phyloP scores from a whole-genome alignment of 2,888 invertebrate genomes.

The Caenorhabditis sulstoni region DNA sequence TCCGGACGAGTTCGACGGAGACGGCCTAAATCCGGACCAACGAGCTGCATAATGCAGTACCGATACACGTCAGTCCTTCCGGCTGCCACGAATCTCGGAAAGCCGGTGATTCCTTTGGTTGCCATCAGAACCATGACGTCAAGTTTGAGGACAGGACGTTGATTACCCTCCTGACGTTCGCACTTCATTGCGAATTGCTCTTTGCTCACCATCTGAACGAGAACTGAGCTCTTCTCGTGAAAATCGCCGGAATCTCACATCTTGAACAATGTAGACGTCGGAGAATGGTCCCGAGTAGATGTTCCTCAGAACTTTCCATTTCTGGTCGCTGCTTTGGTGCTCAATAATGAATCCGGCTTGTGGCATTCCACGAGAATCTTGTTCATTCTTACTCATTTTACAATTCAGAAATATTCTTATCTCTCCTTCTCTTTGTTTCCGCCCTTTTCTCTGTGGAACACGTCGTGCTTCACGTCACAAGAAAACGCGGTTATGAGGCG shows the following conservation, averaged over 20 bases:
- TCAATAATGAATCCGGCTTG: constrained; percentile 60
- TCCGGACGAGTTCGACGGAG: constrained; percentile 70
- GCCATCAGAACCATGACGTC: constrained; percentile 74
- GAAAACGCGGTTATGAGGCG: too few relatives aligned
- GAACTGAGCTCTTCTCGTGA: too few relatives aligned
- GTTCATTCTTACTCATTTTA: constrained; percentile 28
- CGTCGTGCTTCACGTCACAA: too few relatives aligned
- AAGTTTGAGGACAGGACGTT: constrained; percentile 72
- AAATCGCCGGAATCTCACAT: constrained; percentile 19
- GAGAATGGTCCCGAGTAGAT: constrained; percentile 75
- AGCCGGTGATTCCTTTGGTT: constrained; percentile 66
- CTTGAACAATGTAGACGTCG: constrained; percentile 72
- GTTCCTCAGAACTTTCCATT: constrained; percentile 64
- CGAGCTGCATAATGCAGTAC: constrained; percentile 76
- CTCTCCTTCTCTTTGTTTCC: neutral
- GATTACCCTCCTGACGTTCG: constrained; percentile 69
- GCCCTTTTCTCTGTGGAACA: neutral
- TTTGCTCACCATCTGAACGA: constrained; percentile 37
- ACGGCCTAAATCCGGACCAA: constrained; percentile 73
- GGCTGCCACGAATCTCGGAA: constrained; percentile 71
- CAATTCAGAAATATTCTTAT: constrained; percentile 8
- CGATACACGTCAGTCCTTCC: constrained; percentile 69
- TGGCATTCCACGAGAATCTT: constrained; percentile 57
- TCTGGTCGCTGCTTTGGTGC: constrained; percentile 58
- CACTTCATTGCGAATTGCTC: constrained; percentile 75